Percentiles rank a stretch among this genome's conserved stretches.
Evolutionary conservation across 2,888 invertebrate genomes (phyloP).

Genomic region (Ophion ellenae): DNA sequence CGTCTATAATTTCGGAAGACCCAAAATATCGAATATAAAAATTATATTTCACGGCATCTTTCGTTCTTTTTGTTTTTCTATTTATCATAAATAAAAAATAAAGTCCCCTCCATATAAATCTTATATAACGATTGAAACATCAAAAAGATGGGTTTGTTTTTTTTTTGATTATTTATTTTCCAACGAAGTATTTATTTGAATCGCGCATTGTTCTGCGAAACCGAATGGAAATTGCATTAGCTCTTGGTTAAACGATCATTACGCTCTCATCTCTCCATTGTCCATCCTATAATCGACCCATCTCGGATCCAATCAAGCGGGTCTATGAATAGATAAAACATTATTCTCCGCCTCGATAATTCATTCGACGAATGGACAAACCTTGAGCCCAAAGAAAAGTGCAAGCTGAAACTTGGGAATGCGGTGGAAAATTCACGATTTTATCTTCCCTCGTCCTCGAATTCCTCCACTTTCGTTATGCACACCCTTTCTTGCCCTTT

Average conservation of each 20-base stretch:
- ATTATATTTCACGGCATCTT: no score
- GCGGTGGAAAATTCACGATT: neutral
- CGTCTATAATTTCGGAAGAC: no score
- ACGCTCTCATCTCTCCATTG: conserved; percentile 19
- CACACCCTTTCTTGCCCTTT: neutral
- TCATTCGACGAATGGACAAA: neutral
- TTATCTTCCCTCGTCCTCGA: neutral
- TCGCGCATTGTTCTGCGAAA: neutral
- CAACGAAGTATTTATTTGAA: neutral
- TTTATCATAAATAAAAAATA: no score
- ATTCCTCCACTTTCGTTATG: no score
- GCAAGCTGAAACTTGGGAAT: neutral
- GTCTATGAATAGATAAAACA: conserved; percentile 33
- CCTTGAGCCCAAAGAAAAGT: neutral
- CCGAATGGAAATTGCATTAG: conserved; percentile 16
- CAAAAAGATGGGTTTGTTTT: neutral
- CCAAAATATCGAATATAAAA: no score
- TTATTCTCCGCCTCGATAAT: neutral
- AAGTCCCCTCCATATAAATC: no score
- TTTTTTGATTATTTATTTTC: neutral
- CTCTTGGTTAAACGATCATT: conserved; percentile 14
- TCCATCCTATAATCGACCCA: conserved; percentile 8
- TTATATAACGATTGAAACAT: no score
- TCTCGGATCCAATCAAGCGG: conserved; percentile 23
- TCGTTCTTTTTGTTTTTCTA: no score